Evolutionary conservation across 1,140 invertebrate species (phyloP), one percentile per base, ranked within the genome.

Genomic region (Idris sp.): DNA sequence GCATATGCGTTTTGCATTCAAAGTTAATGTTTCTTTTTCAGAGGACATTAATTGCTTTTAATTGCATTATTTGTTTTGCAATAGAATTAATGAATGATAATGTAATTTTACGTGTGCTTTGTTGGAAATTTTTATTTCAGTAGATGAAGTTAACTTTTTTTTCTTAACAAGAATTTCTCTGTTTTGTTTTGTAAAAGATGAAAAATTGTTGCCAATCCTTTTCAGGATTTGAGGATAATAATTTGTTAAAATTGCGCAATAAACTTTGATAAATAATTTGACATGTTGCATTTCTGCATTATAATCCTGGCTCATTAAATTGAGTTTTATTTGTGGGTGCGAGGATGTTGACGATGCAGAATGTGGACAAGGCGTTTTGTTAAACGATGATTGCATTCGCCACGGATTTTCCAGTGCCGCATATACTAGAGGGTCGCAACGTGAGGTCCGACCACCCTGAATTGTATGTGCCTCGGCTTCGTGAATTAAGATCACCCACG

Each of bases 401-500:
- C 44, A 83, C 77, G 81, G 80, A 72, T 79, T 81, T 81, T 81
- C 76, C 79, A 72, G 31, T 43, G 46, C 61, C 54, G 51, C 22
- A 40, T 14, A n/a, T n/a, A 64, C 10, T 51, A 68, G 53, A 77
- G 59, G 64, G 67, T 51, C 59, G 44, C 53, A 53, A 74, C 51
- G 75, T 56, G 62, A 54, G 36, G 54, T 65, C 56, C 74, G 71
- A 62, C 58, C 54, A 74, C 53, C 11, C 54, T 71, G 61, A 74
- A 75, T 79, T 79, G 77, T 76, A 61, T 76, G 77, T 64, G 61
- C 77, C 49, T 61, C 26, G 61, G 11, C 59, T 31, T 53, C 49
- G 68, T 69, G 71, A 80, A 79, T 81, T 79, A 81, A 81, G 68
- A 78, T 81, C 78, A 81, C 76, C 79, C 80, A 81, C 79, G 79